Conservation (phyloP, 2,797 vertebrate species). For the Sebastes baramenuke region DNA sequence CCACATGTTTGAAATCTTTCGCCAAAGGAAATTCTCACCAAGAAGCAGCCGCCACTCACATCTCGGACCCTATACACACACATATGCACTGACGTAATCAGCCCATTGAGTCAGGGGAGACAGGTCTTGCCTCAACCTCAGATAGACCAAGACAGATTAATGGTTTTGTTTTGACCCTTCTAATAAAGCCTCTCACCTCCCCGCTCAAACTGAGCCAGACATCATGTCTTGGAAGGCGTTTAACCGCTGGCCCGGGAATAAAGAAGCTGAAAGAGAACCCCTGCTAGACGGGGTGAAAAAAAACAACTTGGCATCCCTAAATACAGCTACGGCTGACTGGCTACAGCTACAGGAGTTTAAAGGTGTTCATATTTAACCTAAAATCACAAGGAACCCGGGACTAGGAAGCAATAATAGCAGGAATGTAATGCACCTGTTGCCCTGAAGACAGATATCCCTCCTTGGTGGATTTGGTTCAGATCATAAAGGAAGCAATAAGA, state of each 20-base stretch:
- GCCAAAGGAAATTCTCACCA: slow-evolving; percentile 72
- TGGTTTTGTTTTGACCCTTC: slow-evolving; percentile 73
- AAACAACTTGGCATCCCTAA: slow-evolving; percentile 60
- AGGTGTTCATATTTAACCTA: slow-evolving; percentile 44
- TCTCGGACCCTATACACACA: slow-evolving; percentile 26
- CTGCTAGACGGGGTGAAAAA: slow-evolving; percentile 17
- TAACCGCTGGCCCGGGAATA: slow-evolving; percentile 56
- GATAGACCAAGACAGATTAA: slow-evolving; percentile 62
- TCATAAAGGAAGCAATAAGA: slow-evolving; percentile 64
- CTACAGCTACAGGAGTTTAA: slow-evolving; percentile 38
- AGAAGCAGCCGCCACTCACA: slow-evolving; percentile 55
- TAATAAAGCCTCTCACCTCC: slow-evolving; percentile 68
- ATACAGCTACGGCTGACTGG: slow-evolving; percentile 49
- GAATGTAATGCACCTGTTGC: slow-evolving; percentile 63
- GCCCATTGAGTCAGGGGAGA: slow-evolving; percentile 33
- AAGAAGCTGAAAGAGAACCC: slow-evolving; percentile 63
- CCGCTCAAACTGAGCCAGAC: slow-evolving; percentile 63
- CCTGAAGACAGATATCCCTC: slow-evolving; percentile 39
- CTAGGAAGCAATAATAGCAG: slow-evolving; percentile 51
- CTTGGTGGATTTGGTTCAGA: slow-evolving; percentile 26
- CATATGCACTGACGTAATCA: slow-evolving; percentile 46
- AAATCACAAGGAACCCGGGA: slow-evolving; percentile 26
- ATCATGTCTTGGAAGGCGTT: slow-evolving; percentile 70
- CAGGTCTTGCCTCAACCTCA: slow-evolving; percentile 50
- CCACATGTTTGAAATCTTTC: slow-evolving; percentile 68